phyloP scores from a whole-genome alignment of 2,113 vertebrate genomes.

The Agelaius phoeniceus region DNA sequence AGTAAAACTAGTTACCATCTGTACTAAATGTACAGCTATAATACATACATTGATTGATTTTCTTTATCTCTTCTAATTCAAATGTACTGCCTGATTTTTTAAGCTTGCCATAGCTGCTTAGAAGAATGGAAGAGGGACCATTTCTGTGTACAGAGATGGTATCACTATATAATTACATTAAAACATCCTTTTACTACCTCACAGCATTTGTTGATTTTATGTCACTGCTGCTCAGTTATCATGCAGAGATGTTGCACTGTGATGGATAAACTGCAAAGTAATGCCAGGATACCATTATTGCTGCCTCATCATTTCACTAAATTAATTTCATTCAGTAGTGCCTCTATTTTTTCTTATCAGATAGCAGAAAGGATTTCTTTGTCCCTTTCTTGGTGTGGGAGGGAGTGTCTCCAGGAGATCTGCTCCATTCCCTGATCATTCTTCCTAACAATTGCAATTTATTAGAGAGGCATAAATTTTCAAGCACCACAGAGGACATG shows the following conservation, averaged over 20 bases:
- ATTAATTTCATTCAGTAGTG: neutral
- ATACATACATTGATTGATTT: neutral
- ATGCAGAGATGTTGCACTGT: neutral
- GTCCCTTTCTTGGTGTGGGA: neutral
- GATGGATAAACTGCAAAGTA: neutral
- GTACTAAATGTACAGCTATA: neutral
- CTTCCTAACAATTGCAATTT: neutral
- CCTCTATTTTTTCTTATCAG: neutral
- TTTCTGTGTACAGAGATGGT: neutral
- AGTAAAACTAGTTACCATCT: neutral
- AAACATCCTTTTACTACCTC: neutral
- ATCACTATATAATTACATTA: neutral
- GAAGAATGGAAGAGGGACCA: neutral
- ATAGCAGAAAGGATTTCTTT: neutral
- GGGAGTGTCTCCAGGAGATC: neutral
- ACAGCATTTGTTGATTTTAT: neutral
- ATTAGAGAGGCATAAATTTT: neutral
- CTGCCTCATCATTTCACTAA: neutral
- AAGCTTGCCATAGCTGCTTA: neutral
- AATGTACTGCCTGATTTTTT: neutral
- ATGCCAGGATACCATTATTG: neutral
- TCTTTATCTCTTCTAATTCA: neutral
- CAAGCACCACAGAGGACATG: neutral
- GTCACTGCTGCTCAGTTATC: neutral
- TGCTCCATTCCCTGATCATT: neutral